Base-by-base conservation (phyloP, 2,888 invertebrate species). In the Masnerella sp. region DNA sequence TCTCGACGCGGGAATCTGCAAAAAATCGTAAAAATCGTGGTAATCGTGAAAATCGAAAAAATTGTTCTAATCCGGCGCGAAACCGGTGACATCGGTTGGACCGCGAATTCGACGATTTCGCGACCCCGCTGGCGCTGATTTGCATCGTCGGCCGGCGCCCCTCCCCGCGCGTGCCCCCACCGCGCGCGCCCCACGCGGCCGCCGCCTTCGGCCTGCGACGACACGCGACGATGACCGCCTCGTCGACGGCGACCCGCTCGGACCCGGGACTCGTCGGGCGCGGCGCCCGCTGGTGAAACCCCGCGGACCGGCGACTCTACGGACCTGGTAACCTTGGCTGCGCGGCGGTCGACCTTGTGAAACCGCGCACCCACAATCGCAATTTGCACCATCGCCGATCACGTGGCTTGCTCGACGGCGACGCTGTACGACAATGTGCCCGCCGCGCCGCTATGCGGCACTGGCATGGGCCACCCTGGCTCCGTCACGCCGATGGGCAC, bases 381-480 rank as follows among this genome's bases (percentile, higher is more conserved):
- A 83, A 90, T 91, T 90, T 90, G 90, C 89, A 90, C 90, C 90
- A 90, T 90, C 90, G 89, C 90, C 89, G 90, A 90, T 91, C 92
- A 92, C 92, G 93, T 92, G 93, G 93, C 91, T 91, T 91, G 93
- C 91, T 93, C 91, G 89, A 90, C 93, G 92, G 92, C 93, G 91
- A 92, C 93, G 91, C 92, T 93, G 92, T 93, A 93, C 92, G 93
- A 93, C 92, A 93, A 93, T 92, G 91, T 90, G 90, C 91, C 91
- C 90, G 91, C 90, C 90, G 91, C 90, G 89, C 92, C 92, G 90
- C 91, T 87, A 78, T 86, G 87, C 87, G 88, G 87, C 86, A 83
- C 88, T 84, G 87, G 86, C 87, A 87, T 87, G 84, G 87, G 85
- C 83, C 87, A 87, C 80, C 87, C 87, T 86, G 87, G 86, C 84